These are phyloP conservation scores for Lampropteryx suffumata DNA, from an alignment of 2,888 invertebrate species.

Conservation along the genomic window DNA sequence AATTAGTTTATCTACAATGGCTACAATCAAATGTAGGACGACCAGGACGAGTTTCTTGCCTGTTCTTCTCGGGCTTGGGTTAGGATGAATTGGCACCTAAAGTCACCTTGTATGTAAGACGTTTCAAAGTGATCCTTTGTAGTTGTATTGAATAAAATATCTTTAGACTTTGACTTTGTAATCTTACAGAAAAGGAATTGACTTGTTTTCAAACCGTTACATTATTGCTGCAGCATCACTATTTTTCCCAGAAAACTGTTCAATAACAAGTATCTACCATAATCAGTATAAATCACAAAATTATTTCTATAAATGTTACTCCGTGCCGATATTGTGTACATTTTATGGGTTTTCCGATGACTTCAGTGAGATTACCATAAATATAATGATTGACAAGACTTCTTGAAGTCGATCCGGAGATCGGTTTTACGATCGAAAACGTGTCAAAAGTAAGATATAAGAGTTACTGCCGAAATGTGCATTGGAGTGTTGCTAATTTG, in stretches of 20 bases:
- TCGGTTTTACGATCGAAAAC: slow-evolving; percentile 49
- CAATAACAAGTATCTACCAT: background rate
- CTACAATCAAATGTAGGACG: too few relatives aligned
- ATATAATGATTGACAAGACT: slow-evolving; percentile 30
- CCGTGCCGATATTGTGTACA: slow-evolving; percentile 16
- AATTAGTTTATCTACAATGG: too few relatives aligned
- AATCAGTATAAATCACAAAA: slow-evolving; percentile 7
- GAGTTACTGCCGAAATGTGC: slow-evolving; percentile 16
- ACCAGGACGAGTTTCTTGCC: too few relatives aligned
- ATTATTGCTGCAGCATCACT: too few relatives aligned
- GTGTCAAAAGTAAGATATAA: slow-evolving; percentile 28
- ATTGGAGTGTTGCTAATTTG: slow-evolving; percentile 26
- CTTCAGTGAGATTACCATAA: slow-evolving; percentile 31
- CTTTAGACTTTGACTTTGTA: too few relatives aligned
- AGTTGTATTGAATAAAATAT: too few relatives aligned
- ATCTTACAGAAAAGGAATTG: too few relatives aligned
- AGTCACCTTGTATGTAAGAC: too few relatives aligned
- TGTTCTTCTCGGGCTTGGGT: too few relatives aligned
- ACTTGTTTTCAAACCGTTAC: too few relatives aligned
- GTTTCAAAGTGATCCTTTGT: too few relatives aligned
- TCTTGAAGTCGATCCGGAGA: slow-evolving; percentile 42
- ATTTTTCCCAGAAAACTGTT: background rate
- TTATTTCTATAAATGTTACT: slow-evolving; percentile 10
- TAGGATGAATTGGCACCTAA: too few relatives aligned
- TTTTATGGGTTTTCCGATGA: slow-evolving; percentile 29